Evolutionary conservation across 1,140 invertebrate species (phyloP), one percentile per base, ranked within the genome.

Genomic region (Ceratina japonica): DNA sequence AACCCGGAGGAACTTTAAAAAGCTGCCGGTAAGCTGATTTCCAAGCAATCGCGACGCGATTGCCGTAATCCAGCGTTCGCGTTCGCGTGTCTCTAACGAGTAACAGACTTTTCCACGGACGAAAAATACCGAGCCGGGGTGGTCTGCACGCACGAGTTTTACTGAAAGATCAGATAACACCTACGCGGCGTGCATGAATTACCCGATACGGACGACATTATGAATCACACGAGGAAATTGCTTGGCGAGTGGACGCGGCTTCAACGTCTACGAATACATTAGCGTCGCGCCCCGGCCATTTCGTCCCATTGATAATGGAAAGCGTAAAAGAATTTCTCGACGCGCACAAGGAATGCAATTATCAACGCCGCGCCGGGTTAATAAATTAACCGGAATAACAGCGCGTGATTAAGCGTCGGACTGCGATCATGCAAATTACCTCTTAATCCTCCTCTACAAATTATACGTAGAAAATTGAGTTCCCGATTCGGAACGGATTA

Each of bases 31-130:
- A 15, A 27, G 58, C 27, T 69, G 69, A 84, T 85, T 81, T 78
- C 65, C 61, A 78, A 18, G 51, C 75, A 78, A 84, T 66, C 27
- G 66, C 65, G 12, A 20, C 13, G 24, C 56, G 54, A 62, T 54
- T 62, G 22, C 52, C 51, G 18, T 65, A 65, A 68, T 58, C 58
- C 16, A 22, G n/a, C n/a, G n/a, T 63, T 64, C 61, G 61, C 37
- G 58, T 15, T 86, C 62, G 85, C 85, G 85, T 86, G 85, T 31
- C 22, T 24, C 61, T 80, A 86, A 86, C 76, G 70, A 65, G 12
- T 18, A 75, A 54, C 72, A 80, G 76, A 82, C 49, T 79, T 56
- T 10, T 81, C 52, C 83, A 75, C 75, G 71, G 82, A 77, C 58
- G 82, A 75, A 81, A 85, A 81, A 62, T 69, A 61, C 8, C 56